Evolutionary conservation across 1,140 invertebrate genomes (phyloP), one percentile per base, ranked within the genome.

Genomic region (Oppia nitens): DNA sequence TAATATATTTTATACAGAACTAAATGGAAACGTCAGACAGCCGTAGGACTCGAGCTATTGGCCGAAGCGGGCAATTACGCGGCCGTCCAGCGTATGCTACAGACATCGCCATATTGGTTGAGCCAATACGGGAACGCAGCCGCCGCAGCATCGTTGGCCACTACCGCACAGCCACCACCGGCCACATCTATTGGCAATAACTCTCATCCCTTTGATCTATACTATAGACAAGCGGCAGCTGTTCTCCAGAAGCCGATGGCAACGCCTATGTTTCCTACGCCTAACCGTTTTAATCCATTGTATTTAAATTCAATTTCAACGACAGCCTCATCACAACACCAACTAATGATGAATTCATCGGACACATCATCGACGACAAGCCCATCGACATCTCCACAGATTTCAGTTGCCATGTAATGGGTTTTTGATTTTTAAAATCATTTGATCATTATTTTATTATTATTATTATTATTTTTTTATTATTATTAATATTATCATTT

Each of bases 11-110:
- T 56, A 56, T 25, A 2, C 27, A 66, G 64, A 48, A 99, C 95
- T 66, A 99, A 99, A 77, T 98, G 94, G 94, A 99, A 99, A 72
- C 80, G 95, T 4, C 95, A 99, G 73, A 95, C 93, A 2, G 91
- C 93, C 0, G 93, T 98, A 0, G 92, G 93, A 0, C 73, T 96
- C 62, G 95, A 98, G 71, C 78, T 99, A 21, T 73, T 99, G 55
- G 87, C 91, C 0, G 94, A 99, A 70, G 89, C 91, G 0, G 90
- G 90, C 4, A 97, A 96, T 74, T 93, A 92, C 71, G 91, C 91
- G 0, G 92, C 93, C 2, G 87, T 97, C 62, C 93, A 98, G 72
- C 79, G 92, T 57, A 62, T 98, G 60, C 87, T 96, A 68, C 86
- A 88, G 25, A 71, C 76, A 69, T 74, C 74, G 52, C 70, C 79